These are phyloP conservation scores for Ectemnius cavifrons DNA, from an alignment of 2,888 invertebrate genomes.

Conservation along the genomic window DNA sequence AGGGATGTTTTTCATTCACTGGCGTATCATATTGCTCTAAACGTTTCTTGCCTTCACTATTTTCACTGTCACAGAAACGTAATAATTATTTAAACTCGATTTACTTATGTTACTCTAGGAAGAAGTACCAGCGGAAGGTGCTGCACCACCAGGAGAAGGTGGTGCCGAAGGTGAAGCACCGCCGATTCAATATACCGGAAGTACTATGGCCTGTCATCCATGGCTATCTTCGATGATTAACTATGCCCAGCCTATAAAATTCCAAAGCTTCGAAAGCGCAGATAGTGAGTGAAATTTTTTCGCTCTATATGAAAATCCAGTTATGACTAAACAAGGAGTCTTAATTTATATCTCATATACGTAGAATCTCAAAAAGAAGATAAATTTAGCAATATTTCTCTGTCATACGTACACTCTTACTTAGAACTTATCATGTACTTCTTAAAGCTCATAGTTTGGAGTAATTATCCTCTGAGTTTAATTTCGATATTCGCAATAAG, in stretches of 20 bases:
- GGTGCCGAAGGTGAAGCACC: constrained; percentile 74
- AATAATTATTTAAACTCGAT: too few species aligned
- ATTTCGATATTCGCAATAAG: background rate
- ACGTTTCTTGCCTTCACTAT: too few species aligned
- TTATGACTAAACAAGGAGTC: too few species aligned
- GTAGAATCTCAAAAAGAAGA: too few species aligned
- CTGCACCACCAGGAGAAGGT: constrained; percentile 81
- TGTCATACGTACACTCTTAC: too few species aligned
- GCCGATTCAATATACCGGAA: constrained; percentile 81
- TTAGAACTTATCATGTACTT: too few species aligned
- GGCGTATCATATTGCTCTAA: too few species aligned
- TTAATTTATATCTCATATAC: too few species aligned
- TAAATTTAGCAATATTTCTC: too few species aligned
- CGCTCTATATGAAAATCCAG: background rate
- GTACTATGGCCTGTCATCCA: constrained; percentile 85
- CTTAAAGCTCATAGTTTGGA: too few species aligned
- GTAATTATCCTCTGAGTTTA: background rate
- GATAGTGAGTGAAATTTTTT: constrained; percentile 78
- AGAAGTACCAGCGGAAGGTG: constrained; percentile 76
- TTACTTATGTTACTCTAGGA: constrained; percentile 37
- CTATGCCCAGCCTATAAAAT: constrained; percentile 86
- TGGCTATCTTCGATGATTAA: constrained; percentile 84
- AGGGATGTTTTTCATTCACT: too few species aligned
- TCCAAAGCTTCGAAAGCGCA: constrained; percentile 84
- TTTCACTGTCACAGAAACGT: too few species aligned